Base-by-base conservation (phyloP, 2,888 invertebrate genomes). In the Polietes domitor region DNA sequence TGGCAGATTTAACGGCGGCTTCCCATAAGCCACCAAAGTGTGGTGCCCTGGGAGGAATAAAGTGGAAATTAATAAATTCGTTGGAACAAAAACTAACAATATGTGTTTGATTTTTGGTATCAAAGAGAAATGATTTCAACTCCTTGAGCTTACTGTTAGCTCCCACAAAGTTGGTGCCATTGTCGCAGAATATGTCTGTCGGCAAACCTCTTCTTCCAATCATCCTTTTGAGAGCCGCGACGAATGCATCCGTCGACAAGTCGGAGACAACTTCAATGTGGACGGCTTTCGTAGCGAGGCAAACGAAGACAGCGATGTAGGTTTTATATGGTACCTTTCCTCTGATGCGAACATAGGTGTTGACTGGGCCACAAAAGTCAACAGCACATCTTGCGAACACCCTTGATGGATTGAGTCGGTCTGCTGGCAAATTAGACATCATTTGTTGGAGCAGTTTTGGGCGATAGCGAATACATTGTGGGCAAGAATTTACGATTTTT, bases 361-460 rank as follows among this genome's bases (percentile, higher is more conserved):
- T 50, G 2, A 85, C 77, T 58, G 85, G 75, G 37, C 82, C 80
- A 53, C 78, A 85, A 17, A 81, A 86, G n/a, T 83, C 80, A 9
- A 83, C 61, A 28, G 53, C 82, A 26, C 82, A 85, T n/a, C 77
- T 32, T 17, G 19, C 19, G 37, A 80, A 70, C 5, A 28, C 68
- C 19, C 55, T 37, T n/a, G 73, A 47, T 19, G 73, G 78, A 0
- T 43, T 75, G 12, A 80, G 68, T 4, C 74, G 74, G 12, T 70
- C 74, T 3, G 15, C 19, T n/a, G 77, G 77, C 4, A 77, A 32
- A n/a, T 71, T 71, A 7, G 61, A 71, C 17, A 74, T 79, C 2
- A 74, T 53, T 37, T 80, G 68, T 58, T 80, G 28, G 21, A 80
- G 7, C 7, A 80, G 74, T 74, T 75, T 80, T 9, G 74, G 70